Evolutionary conservation across 2,888 invertebrate species (phyloP), one percentile per base, ranked within the genome.

Genomic region (Rhagophthalmus giganteus): DNA sequence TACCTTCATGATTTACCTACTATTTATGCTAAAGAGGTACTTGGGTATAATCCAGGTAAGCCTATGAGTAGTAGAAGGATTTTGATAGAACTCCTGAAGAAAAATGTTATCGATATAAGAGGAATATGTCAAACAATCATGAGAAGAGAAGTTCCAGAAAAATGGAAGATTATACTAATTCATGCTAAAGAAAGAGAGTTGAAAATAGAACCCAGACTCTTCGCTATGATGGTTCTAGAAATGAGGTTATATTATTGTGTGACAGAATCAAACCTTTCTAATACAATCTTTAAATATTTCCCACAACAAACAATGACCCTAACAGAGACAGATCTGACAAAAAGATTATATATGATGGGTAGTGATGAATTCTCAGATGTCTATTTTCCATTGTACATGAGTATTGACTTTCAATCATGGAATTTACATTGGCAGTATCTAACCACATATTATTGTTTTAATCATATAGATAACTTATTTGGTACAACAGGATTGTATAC

Each of bases 1-100:
- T 28, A 28, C n/a, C 28, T 28, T 5, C 4, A 28, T 5, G 28
- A 28, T 28, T 5, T 28, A 5, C 28, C 28, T 28, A 28, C 28
- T 28, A 28, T 28, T 8, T 28, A 28, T 28, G 28, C 28, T 5
- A 5, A n/a, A 11, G 28, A 28, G n/a, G 28, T 8, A 28, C n/a
- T 28, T 6, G 28, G 28, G n/a, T 28, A 28, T 11, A 8, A 28
- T 28, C 28, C 28, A 10, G 28, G 9, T 10, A 28, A 28, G n/a
- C 28, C 28, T 3, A 28, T 10, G 11, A 28, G 28, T 28, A 28
- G 28, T 28, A 28, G 28, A 28, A 28, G 28, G 28, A 9, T 28
- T 8, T 28, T 20, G 20, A 20, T 20, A 20, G 20, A 20, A 28
- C 28, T 28, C 4, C n/a, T 28, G n/a, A n/a, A 28, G 2, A 28